Percentiles rank a stretch among this genome's conserved stretches.
Evolutionary conservation across 2,797 vertebrate genomes (phyloP).

Genomic region (Semaprochilodus insignis): DNA sequence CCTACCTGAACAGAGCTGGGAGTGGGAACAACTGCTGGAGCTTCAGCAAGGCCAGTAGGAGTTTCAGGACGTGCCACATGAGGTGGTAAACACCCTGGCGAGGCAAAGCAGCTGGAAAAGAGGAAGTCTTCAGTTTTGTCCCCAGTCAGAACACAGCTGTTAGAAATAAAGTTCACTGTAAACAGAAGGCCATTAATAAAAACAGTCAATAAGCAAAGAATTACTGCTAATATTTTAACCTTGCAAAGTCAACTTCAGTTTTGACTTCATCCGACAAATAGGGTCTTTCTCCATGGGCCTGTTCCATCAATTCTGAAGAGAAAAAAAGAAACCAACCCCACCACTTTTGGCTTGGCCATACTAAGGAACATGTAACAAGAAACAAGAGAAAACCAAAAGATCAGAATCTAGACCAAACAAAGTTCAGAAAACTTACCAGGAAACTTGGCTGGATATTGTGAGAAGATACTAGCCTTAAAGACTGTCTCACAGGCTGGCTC

Average conservation of each 20-base stretch:
- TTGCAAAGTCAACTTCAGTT: background rate
- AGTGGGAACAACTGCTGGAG: conserved; percentile 19
- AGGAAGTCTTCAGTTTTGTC: background rate
- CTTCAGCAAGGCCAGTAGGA: conserved; percentile 1
- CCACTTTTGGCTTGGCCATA: background rate
- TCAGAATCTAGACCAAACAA: background rate
- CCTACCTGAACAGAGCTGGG: conserved; percentile 32
- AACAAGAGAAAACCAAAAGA: background rate
- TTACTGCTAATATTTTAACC: conserved; percentile 4
- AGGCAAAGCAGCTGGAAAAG: conserved; percentile 15
- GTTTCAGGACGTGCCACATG: background rate
- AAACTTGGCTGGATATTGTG: conserved; percentile 70
- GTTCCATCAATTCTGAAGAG: conserved; percentile 46
- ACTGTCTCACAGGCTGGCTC: conserved; percentile 75
- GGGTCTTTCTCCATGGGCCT: conserved; percentile 41
- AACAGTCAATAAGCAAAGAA: background rate
- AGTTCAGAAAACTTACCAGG: conserved; percentile 68
- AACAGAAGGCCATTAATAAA: background rate
- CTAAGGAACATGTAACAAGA: background rate
- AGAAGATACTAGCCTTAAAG: conserved; percentile 69
- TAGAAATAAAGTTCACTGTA: background rate
- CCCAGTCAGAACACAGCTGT: conserved; percentile 26
- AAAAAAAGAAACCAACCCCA: too few relatives aligned
- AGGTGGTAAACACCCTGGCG: background rate
- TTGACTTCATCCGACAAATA: background rate